phyloP scores from a whole-genome alignment of 2,888 invertebrate genomes.

The Rosalia funebris region DNA sequence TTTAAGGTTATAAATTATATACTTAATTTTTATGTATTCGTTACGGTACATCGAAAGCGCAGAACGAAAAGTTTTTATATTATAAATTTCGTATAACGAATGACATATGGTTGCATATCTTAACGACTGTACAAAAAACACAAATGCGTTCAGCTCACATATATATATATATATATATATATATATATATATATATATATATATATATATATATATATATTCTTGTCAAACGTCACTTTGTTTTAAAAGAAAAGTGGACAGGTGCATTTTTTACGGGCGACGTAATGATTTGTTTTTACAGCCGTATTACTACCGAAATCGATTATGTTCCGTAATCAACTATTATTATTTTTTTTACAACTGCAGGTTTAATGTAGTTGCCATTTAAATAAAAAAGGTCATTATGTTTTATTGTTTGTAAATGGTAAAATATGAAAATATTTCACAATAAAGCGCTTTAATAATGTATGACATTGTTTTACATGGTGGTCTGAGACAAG shows the following conservation, averaged over 20 bases:
- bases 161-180: too few species aligned
- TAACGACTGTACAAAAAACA: constrained; percentile 35
- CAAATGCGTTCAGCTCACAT: constrained; percentile 32
- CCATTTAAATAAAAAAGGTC: constrained; percentile 4
- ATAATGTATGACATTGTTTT: background rate
- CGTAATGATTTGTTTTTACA: constrained; percentile 26
- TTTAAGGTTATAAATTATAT: constrained; percentile 34
- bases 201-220: too few species aligned
- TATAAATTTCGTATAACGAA: constrained; percentile 36
- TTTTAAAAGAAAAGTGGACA: constrained; percentile 41
- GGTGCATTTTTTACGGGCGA: constrained; percentile 37
- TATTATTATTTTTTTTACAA: constrained; percentile 7
- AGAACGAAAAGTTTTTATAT: constrained; percentile 31
- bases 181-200: too few species aligned
- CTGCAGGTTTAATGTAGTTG: constrained; percentile 7
- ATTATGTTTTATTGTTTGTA: background rate
- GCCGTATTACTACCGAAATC: constrained; percentile 22
- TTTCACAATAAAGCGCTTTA: background rate
- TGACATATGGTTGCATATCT: constrained; percentile 34
- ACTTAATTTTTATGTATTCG: constrained; percentile 38
- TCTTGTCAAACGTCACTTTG: constrained; percentile 41
- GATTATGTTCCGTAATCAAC: constrained; percentile 12
- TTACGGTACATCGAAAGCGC: constrained; percentile 32
- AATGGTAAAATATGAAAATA: constrained; percentile 2
- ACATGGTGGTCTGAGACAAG: background rate